These are phyloP conservation scores for Ooceraea biroi DNA, from an alignment of 1,140 invertebrate species.

Conservation along the genomic window DNA sequence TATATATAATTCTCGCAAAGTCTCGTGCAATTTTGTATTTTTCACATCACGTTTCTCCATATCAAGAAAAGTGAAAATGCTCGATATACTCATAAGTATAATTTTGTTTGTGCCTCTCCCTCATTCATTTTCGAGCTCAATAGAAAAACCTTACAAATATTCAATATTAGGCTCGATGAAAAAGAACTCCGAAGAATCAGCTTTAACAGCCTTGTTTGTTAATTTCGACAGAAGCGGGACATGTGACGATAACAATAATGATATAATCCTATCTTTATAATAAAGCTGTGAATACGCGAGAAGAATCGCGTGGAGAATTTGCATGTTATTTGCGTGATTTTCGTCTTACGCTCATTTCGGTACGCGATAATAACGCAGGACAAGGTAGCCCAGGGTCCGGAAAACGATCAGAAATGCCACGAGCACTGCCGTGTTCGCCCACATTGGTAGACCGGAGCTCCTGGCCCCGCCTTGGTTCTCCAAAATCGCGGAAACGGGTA, in stretches of 20 bases:
- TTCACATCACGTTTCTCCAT: neutral
- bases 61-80: conserved; percentile 35
- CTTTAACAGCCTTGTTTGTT: neutral
- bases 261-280: conserved; percentile 9
- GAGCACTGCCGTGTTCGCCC: conserved; percentile 92
- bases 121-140: conserved; percentile 34
- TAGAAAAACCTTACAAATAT: conserved; percentile 39
- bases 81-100: conserved; percentile 23
- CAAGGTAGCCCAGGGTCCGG: conserved; percentile 91
- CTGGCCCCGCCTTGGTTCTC: conserved; percentile 88
- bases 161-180: conserved; percentile 5
- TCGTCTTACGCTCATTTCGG: conserved; percentile 86
- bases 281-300: conserved; percentile 37
- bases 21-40: conserved; percentile 43
- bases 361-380: conserved; percentile 91
- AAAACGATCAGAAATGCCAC: conserved; percentile 91
- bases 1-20: conserved; percentile 40
- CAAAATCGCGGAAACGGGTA: conserved; percentile 90
- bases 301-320: conserved; percentile 47
- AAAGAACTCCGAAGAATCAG: neutral
- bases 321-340: conserved; percentile 32
- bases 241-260: neutral
- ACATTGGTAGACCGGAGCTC: conserved; percentile 88
- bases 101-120: conserved; percentile 23
- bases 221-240: conserved; percentile 36